Evolutionary conservation across 2,888 invertebrate species (phyloP).

Genomic region (Camponotus fellah): DNA sequence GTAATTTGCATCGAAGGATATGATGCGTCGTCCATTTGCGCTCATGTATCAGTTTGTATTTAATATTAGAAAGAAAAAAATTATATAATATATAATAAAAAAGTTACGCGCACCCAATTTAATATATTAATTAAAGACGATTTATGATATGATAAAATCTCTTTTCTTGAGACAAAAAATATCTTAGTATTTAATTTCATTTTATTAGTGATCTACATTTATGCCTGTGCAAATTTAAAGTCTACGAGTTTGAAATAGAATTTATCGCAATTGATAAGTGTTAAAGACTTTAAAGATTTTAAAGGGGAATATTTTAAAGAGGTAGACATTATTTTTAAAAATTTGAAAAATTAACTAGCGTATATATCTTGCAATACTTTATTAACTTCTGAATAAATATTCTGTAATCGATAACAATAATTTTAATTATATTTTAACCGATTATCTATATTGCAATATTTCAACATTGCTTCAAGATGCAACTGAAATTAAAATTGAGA

Average conservation of each 20-base stretch:
- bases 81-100: not conserved
- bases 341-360: not conserved
- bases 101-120: not conserved
- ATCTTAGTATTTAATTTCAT: not conserved
- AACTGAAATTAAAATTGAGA: not conserved
- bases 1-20: conserved; percentile 55
- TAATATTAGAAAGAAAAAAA: not conserved
- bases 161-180: not conserved
- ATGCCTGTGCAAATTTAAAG: not conserved
- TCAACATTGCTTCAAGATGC: not conserved
- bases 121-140: not conserved
- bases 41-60: not conserved
- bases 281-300: not conserved
- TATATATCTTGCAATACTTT: not conserved
- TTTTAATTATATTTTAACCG: not conserved
- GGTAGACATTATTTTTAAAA: not conserved
- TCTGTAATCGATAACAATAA: not conserved
- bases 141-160: not conserved
- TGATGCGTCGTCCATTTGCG: conserved; percentile 49
- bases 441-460: not conserved
- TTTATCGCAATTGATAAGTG: not conserved
- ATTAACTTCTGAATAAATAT: not conserved
- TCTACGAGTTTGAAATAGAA: not conserved
- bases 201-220: conserved; percentile 18
- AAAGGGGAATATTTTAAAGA: conserved; percentile 4